A percentile compares a stretch with the other conserved stretches of the same genome.
Conservation (phyloP, 2,113 vertebrate species). For the Alligator mississippiensis region DNA sequence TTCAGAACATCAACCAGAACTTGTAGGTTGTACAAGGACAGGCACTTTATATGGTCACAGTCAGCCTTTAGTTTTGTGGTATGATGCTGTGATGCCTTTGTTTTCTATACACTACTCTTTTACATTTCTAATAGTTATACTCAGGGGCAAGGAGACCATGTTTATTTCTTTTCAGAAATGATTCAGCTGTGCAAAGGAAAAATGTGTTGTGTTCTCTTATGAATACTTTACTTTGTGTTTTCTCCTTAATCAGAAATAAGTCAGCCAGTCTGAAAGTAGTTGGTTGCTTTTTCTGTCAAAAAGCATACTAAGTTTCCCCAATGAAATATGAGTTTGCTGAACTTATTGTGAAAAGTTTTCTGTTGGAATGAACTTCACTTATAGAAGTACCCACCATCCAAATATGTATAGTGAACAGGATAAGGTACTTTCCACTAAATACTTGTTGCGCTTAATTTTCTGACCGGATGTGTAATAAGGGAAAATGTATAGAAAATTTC, state of each 20-base stretch:
- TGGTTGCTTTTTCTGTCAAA: neutral
- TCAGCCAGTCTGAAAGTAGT: neutral
- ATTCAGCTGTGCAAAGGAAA: neutral
- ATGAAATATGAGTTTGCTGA: neutral
- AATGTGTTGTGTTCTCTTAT: neutral
- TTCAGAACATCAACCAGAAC: neutral
- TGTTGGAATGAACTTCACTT: neutral
- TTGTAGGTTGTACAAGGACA: neutral
- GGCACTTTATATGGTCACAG: neutral
- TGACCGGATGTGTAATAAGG: neutral
- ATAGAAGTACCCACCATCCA: neutral
- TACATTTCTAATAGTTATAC: constrained; percentile 19
- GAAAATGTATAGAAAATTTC: neutral
- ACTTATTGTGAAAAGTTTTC: neutral
- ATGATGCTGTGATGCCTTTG: constrained; percentile 59
- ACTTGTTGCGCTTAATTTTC: neutral
- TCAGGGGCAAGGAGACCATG: neutral
- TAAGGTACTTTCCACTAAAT: neutral
- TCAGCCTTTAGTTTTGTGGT: constrained; percentile 8
- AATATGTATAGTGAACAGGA: neutral
- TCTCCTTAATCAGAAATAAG: neutral
- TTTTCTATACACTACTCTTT: constrained; percentile 42
- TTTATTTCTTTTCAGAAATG: constrained; percentile 36
- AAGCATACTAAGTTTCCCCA: neutral
- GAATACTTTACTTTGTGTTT: neutral